Conservation (phyloP, 37 sponge, comb jelly and placozoan genomes). For the Oopsacas minuta region DNA sequence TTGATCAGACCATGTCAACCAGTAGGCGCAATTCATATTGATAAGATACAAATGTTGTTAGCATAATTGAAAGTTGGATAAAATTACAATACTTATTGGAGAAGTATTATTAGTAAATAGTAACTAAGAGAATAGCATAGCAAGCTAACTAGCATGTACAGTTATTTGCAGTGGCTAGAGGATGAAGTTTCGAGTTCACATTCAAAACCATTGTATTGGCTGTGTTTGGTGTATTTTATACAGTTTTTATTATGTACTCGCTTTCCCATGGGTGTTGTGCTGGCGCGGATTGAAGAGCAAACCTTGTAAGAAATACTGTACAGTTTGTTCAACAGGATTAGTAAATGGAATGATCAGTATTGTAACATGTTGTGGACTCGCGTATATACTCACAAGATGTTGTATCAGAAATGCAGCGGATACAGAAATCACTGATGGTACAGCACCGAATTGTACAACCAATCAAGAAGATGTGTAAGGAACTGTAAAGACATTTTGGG, state of each 20-base stretch:
- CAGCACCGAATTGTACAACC: not conserved
- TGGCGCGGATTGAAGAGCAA: not conserved
- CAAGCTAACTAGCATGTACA: not conserved
- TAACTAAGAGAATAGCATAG: not conserved
- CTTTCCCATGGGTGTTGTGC: slow-evolving; percentile 5
- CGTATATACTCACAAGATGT: not conserved
- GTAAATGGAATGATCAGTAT: slow-evolving; percentile 8
- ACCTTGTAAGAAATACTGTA: slow-evolving; percentile 12
- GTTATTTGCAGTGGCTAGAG: not conserved
- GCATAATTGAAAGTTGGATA: not conserved
- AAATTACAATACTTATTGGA: not conserved
- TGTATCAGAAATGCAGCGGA: not conserved
- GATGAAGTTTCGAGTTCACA: slow-evolving; percentile 13
- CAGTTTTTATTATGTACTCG: not conserved
- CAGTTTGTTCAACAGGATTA: not conserved
- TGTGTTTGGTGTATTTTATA: slow-evolving; percentile 2
- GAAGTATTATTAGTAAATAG: not conserved
- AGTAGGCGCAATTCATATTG: not conserved
- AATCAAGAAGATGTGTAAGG: not conserved
- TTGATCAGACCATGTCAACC: not conserved
- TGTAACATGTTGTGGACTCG: not conserved
- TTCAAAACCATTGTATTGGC: slow-evolving; percentile 19
- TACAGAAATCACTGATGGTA: not conserved
- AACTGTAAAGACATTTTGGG: no score
- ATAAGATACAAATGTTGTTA: not conserved